A percentile compares a stretch with the other conserved stretches of the same genome.
Conservation (phyloP, 2,888 invertebrate genomes). For the Erebia aethiops region DNA sequence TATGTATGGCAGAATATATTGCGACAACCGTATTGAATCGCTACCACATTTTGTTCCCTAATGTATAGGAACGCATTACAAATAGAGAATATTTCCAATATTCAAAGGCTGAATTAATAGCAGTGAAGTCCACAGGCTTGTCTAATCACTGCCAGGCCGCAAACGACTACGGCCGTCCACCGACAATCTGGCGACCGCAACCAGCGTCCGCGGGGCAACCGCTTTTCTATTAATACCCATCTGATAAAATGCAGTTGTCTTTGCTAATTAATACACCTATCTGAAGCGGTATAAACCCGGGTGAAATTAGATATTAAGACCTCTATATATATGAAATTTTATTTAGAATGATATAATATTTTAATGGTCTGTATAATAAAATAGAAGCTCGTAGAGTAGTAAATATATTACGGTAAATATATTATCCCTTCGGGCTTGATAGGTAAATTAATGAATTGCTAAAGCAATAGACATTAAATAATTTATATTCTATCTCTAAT, state of each 20-base stretch:
- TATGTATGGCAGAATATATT: background rate
- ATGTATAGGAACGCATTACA: background rate
- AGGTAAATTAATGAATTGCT: too few species aligned
- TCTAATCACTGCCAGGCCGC: conserved; percentile 38
- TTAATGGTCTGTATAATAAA: too few species aligned
- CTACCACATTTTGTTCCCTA: background rate
- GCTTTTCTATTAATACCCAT: conserved; percentile 25
- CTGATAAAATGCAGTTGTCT: conserved; percentile 6
- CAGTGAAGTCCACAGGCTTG: conserved; percentile 26
- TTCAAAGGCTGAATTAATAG: conserved; percentile 16
- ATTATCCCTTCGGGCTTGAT: too few species aligned
- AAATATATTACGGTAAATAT: too few species aligned
- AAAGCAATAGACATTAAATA: too few species aligned
- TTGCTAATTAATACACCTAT: background rate
- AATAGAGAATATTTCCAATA: background rate
- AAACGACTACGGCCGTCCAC: conserved; percentile 34
- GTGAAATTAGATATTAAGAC: background rate
- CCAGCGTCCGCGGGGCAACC: conserved; percentile 34
- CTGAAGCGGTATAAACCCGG: background rate
- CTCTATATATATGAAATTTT: background rate
- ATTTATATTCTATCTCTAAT: too few species aligned
- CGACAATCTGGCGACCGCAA: conserved; percentile 41
- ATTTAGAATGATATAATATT: too few species aligned
- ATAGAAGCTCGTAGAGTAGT: too few species aligned
- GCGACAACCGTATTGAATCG: background rate